Base-by-base conservation (phyloP, 30 jellyfish, hydroid and myxozoan genomes). In the Cassiopea xamachana region DNA sequence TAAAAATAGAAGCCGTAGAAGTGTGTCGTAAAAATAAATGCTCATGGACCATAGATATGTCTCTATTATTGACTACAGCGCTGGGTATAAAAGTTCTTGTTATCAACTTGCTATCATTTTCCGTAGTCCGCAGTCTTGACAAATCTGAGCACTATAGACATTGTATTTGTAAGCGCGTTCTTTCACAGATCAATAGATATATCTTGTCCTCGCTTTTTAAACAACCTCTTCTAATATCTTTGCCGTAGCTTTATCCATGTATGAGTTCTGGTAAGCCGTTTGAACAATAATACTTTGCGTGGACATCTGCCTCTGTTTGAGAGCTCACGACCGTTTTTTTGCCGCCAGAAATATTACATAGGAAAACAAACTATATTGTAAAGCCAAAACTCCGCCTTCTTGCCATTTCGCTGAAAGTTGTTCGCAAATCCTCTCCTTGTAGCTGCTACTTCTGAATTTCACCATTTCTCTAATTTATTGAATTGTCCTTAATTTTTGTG, bases 271-370 rank as follows among this genome's bases (percentile, higher is more conserved):
- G 17, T 71, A 71, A 71, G 80, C 55, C 80, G 14, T 71, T 71
- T 71, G 55, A 71, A 71, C 27, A 16, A 71, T 71, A 71, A 71
- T 43, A 51, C 14, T 4, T 71, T 48, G 45, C 27, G 58, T 39
- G 87, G 75, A 48, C 87, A 78, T 78, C 87, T 78, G 87, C 75
- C 87, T 78, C 51, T 78, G 75, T 78, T 78, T 78, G 74, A 55
- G 47, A 16, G 49, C 18, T 13, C 46, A 48, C 90, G 1, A 64
- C 90, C 62, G 62, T 79, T 48, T 55, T 78, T n/a, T 51, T 60
- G 46, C 58, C 94, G 39, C 51, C 39, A 4, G 15, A 10, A 8
- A 14, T 71, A 18, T 71, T 9, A 71, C 55, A 19, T 43, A 12
- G 80, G 80, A 43, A 71, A 71, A 71, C 80, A 71, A 71, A 7